A percentile compares a stretch with the other conserved stretches of the same genome.
Conservation (phyloP, 2,888 invertebrate genomes). For the Tineola bisselliella region DNA sequence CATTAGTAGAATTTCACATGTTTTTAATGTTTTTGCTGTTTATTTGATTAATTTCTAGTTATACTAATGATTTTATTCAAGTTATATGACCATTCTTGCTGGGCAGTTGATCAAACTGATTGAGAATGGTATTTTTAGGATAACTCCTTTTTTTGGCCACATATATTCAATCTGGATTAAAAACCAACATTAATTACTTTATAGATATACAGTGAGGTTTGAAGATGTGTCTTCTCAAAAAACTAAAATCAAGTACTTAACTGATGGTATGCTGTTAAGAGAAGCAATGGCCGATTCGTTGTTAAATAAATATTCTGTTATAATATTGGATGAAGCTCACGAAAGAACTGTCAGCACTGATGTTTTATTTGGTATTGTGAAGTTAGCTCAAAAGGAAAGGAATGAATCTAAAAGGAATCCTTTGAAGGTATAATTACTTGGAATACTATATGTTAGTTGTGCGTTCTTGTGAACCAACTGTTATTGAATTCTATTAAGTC, state of each 20-base stretch:
- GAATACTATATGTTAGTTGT: not conserved
- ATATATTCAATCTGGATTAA: not conserved
- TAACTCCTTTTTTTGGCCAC: too few relatives aligned
- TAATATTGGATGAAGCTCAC: conserved; percentile 95
- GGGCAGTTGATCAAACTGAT: too few relatives aligned
- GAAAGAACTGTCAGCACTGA: conserved; percentile 95
- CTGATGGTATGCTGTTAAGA: conserved; percentile 93
- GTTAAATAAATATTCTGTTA: conserved; percentile 79
- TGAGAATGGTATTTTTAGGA: too few relatives aligned
- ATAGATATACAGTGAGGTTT: conserved; percentile 86
- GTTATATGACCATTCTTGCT: too few relatives aligned
- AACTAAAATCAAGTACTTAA: conserved; percentile 91
- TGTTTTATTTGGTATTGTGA: conserved; percentile 91
- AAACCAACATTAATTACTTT: not conserved
- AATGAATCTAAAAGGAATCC: conserved; percentile 28
- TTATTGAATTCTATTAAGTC: too few relatives aligned
- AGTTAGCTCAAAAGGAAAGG: conserved; percentile 83
- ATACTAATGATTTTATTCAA: too few relatives aligned
- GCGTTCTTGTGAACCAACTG: too few relatives aligned
- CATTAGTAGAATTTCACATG: too few relatives aligned
- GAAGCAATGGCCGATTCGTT: conserved; percentile 86
- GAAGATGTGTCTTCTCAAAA: conserved; percentile 83
- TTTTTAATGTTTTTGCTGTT: too few relatives aligned
- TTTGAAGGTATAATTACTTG: not conserved
- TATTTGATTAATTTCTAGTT: too few relatives aligned